These are phyloP conservation scores for Chorisops tibialis DNA, from an alignment of 2,888 invertebrate genomes.

Conservation along the genomic window DNA sequence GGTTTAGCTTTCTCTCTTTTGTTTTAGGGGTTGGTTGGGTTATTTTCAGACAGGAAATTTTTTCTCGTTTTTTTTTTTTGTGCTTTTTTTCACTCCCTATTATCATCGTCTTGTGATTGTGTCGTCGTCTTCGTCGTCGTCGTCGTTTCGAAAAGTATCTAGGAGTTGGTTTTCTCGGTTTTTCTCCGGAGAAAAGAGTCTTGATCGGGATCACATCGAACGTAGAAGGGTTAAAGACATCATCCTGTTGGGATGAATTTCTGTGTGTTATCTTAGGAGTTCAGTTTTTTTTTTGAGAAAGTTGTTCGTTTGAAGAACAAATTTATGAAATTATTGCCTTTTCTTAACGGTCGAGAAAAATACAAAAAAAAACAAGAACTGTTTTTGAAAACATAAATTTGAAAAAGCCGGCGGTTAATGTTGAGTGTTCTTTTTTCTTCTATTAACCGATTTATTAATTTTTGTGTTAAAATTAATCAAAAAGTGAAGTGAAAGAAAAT, in stretches of 20 bases:
- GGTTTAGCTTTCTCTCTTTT: neutral
- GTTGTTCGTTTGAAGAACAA: too few species aligned
- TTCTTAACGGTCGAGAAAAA: too few species aligned
- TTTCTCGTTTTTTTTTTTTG: constrained; percentile 4
- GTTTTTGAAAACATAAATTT: too few species aligned
- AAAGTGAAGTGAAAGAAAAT: too few species aligned
- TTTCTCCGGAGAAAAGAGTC: constrained; percentile 11
- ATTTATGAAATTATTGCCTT: too few species aligned
- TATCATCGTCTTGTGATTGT: neutral
- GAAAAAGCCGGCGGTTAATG: too few species aligned
- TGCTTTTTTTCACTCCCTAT: neutral
- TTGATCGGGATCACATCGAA: constrained; percentile 17
- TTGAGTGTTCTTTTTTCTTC: too few species aligned
- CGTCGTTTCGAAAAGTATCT: constrained; percentile 3
- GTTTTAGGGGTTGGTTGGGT: constrained; percentile 1
- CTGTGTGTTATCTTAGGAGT: constrained; percentile 31
- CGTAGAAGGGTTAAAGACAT: constrained; percentile 48
- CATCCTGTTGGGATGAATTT: constrained; percentile 49
- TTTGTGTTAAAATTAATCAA: too few species aligned
- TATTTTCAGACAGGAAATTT: neutral
- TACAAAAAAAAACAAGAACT: too few species aligned
- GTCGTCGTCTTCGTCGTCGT: constrained; percentile 1
- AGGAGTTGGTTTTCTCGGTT: neutral
- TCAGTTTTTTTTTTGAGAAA: too few species aligned
- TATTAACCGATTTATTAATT: too few species aligned